A percentile compares a stretch with the other conserved stretches of the same genome.
Evolutionary conservation across 2,888 invertebrate genomes (phyloP).

Genomic region (Quadriops clusia): DNA sequence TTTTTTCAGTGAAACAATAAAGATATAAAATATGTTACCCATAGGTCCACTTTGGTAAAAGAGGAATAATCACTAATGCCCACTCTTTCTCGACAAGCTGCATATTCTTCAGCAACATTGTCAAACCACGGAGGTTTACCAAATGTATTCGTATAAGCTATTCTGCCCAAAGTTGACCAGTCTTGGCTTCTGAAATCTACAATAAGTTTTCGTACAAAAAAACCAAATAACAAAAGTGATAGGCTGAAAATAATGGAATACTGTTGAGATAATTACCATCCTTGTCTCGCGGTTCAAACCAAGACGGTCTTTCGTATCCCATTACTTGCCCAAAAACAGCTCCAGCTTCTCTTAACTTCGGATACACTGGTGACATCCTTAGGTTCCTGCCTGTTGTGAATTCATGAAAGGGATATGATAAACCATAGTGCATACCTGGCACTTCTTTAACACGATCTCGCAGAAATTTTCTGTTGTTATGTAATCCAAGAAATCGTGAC

Average conservation of each 20-base stretch:
- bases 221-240: constrained; percentile 4
- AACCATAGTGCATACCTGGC: constrained; percentile 75
- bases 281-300: constrained; percentile 57
- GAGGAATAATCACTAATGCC: constrained; percentile 94
- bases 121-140: constrained; percentile 92
- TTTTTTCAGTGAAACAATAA: background rate
- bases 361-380: constrained; percentile 90
- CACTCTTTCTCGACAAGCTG: constrained; percentile 83
- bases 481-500: constrained; percentile 79
- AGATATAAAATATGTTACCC: constrained; percentile 45
- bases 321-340: constrained; percentile 95
- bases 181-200: constrained; percentile 34
- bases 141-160: constrained; percentile 72
- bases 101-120: constrained; percentile 76
- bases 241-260: constrained; percentile 1
- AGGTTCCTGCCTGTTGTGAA: constrained; percentile 81
- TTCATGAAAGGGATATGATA: constrained; percentile 76
- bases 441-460: constrained; percentile 86
- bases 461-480: constrained; percentile 89
- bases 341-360: constrained; percentile 77
- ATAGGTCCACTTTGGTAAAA: constrained; percentile 90
- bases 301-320: constrained; percentile 93
- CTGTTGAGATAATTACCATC: constrained; percentile 27
- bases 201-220: constrained; percentile 20
- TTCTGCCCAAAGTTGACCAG: constrained; percentile 48